These are phyloP conservation scores for Calameuta pallipes DNA, from an alignment of 2,888 invertebrate species.

Conservation along the genomic window DNA sequence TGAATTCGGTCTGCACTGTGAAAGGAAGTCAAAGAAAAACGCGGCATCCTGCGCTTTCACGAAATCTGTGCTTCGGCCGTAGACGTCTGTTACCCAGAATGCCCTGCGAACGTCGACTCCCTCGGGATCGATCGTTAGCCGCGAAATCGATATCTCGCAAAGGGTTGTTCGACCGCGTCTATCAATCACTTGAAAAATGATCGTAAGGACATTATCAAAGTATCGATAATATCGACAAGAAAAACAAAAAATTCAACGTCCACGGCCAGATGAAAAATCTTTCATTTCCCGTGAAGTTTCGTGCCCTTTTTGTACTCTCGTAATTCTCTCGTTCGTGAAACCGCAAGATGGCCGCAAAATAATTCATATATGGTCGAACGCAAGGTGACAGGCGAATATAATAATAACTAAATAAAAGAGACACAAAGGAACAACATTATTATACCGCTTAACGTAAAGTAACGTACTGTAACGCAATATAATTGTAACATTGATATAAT, in stretches of 20 bases:
- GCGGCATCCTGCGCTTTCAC: constrained; percentile 35
- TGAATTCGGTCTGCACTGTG: constrained; percentile 52
- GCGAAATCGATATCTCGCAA: background rate
- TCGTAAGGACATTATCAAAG: constrained; percentile 7
- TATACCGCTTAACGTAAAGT: background rate
- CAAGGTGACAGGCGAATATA: background rate
- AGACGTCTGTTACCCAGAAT: background rate
- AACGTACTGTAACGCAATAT: background rate
- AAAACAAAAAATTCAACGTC: background rate
- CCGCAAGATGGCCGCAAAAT: background rate
- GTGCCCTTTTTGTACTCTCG: background rate
- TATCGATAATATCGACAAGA: background rate
- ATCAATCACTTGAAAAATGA: too few species aligned
- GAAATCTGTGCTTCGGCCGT: background rate
- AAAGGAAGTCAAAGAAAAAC: constrained; percentile 47
- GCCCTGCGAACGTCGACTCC: background rate
- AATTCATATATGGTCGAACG: background rate
- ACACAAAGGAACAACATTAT: background rate
- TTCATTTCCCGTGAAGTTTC: too few species aligned
- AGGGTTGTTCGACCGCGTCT: background rate
- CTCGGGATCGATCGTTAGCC: background rate
- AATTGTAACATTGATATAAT: background rate
- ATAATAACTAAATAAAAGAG: background rate
- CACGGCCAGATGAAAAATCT: background rate
- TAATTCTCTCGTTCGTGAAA: background rate